Percentiles rank a stretch among this genome's conserved stretches.
Evolutionary conservation across 2,888 invertebrate species (phyloP).

Genomic region (Epinotia ramella): DNA sequence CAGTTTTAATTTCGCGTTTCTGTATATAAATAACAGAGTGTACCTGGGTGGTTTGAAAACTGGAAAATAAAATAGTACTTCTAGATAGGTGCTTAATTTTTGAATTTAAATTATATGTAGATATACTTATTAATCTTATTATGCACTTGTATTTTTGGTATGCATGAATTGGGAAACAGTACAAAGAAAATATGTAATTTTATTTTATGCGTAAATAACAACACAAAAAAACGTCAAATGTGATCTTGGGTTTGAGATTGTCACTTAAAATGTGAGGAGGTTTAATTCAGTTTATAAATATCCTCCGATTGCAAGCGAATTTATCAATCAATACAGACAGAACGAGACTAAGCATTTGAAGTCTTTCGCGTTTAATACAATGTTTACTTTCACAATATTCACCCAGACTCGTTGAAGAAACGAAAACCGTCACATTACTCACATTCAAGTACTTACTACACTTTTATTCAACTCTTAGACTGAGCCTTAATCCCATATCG

Average conservation of each 20-base stretch:
- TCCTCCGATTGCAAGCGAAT: not conserved
- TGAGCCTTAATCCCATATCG: no score
- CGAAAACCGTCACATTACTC: not conserved
- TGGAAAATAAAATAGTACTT: not conserved
- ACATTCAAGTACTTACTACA: not conserved
- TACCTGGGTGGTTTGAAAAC: not conserved
- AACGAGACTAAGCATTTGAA: not conserved
- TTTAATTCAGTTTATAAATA: not conserved
- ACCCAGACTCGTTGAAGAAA: not conserved
- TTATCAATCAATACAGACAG: not conserved
- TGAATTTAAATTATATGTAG: no score
- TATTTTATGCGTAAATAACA: no score
- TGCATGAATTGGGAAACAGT: no score
- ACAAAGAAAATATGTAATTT: no score
- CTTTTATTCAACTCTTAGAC: not conserved
- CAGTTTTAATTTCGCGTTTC: not conserved
- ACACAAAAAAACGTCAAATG: no score
- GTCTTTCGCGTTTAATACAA: not conserved
- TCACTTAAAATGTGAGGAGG: not conserved
- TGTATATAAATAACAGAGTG: not conserved
- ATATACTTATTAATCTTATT: no score
- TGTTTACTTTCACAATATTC: slow-evolving; percentile 3
- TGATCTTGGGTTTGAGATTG: no score
- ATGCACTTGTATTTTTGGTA: no score
- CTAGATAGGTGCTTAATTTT: no score